A percentile compares a stretch with the other conserved stretches of the same genome.
These are phyloP conservation scores for Pantelozetes paolii DNA, from an alignment of 2,888 invertebrate species.

Conservation along the genomic window DNA sequence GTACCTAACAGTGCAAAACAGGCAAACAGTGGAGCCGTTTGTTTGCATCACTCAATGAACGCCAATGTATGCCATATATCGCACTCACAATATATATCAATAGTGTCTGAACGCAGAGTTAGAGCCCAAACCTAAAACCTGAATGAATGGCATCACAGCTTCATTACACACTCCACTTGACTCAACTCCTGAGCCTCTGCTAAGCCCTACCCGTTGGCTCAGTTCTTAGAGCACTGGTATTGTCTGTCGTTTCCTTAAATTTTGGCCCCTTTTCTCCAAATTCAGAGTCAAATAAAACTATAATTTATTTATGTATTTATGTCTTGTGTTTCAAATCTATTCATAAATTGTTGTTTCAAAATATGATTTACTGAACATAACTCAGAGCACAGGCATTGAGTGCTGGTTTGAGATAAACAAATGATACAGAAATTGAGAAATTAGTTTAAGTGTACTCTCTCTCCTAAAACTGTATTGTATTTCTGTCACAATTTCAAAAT, in stretches of 20 bases:
- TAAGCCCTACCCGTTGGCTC: slow-evolving; percentile 12
- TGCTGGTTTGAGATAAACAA: slow-evolving; percentile 17
- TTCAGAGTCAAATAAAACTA: neutral
- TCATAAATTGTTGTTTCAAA: neutral
- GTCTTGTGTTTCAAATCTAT: neutral
- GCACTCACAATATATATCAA: slow-evolving; percentile 7
- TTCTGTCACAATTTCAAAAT: slow-evolving; percentile 25
- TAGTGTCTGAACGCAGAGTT: slow-evolving; percentile 1
- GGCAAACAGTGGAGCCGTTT: slow-evolving; percentile 21
- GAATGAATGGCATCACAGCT: slow-evolving; percentile 28
- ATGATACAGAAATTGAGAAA: slow-evolving; percentile 15
- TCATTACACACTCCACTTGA: slow-evolving; percentile 35
- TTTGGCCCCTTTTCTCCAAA: neutral
- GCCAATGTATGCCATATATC: slow-evolving; percentile 10
- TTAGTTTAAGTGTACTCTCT: slow-evolving; percentile 4
- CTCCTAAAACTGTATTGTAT: neutral
- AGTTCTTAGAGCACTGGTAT: neutral
- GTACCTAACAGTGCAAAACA: slow-evolving; percentile 1
- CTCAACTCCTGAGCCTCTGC: slow-evolving; percentile 3
- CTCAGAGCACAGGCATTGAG: slow-evolving; percentile 10
- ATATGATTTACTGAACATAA: slow-evolving; percentile 15
- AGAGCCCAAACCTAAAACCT: slow-evolving; percentile 11
- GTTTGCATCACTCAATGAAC: slow-evolving; percentile 8
- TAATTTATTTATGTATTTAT: slow-evolving; percentile 1
- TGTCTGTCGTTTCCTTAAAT: slow-evolving; percentile 14